These are phyloP conservation scores for Biston betularia DNA, from an alignment of 2,888 invertebrate genomes.

Conservation along the genomic window DNA sequence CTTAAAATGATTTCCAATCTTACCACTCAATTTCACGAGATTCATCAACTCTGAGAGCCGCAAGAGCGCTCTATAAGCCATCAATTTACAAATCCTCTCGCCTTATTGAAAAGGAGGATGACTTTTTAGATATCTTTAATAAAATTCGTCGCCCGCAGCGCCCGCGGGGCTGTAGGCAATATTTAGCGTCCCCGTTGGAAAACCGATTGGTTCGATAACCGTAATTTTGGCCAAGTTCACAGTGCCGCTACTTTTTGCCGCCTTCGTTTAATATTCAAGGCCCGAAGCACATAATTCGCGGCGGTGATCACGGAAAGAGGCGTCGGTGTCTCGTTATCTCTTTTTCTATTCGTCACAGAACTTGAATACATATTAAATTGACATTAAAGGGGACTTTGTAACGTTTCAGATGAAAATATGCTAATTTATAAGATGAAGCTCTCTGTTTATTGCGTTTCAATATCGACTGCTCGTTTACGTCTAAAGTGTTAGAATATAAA, in stretches of 20 bases:
- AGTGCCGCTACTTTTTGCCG: constrained; percentile 63
- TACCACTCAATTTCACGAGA: constrained; percentile 38
- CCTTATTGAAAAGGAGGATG: constrained; percentile 62
- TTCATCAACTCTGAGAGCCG: constrained; percentile 38
- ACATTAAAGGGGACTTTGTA: constrained; percentile 61
- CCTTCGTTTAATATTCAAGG: constrained; percentile 74
- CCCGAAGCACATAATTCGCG: constrained; percentile 76
- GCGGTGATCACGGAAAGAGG: constrained; percentile 73
- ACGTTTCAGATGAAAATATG: constrained; percentile 55
- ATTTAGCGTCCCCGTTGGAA: constrained; percentile 56
- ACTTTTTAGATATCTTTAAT: constrained; percentile 58
- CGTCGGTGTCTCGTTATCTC: constrained; percentile 71
- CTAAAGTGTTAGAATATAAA: constrained; percentile 35
- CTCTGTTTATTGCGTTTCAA: constrained; percentile 54
- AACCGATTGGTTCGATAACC: constrained; percentile 71
- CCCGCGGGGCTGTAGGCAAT: constrained; percentile 46
- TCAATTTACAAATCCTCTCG: constrained; percentile 53
- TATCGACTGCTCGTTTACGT: constrained; percentile 43
- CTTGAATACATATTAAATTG: constrained; percentile 64
- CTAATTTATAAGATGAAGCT: constrained; percentile 50
- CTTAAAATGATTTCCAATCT: constrained; percentile 37
- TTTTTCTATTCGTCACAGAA: constrained; percentile 72
- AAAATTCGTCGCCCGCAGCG: constrained; percentile 55
- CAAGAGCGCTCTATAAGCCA: constrained; percentile 47
- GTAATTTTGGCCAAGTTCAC: constrained; percentile 73